Conservation (phyloP, 2,113 vertebrate genomes). For the Falcunculus frontatus region DNA sequence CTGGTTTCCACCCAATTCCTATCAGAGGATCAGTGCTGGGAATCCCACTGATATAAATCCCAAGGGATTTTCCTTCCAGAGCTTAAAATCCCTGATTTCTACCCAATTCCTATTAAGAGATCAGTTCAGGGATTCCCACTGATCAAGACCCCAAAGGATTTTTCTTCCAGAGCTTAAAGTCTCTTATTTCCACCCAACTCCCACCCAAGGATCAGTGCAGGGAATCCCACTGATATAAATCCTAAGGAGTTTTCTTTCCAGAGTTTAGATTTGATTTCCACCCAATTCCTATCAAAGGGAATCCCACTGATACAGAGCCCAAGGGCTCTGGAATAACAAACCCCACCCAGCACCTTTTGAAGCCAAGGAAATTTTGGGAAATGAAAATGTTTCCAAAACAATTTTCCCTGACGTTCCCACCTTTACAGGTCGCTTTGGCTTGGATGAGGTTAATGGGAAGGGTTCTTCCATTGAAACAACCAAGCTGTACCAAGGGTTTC, state of each 20-base stretch:
- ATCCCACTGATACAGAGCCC: background rate
- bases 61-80: background rate
- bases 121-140: background rate
- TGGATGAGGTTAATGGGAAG: background rate
- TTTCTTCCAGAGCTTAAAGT: background rate
- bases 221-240: background rate
- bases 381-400: background rate
- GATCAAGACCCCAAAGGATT: background rate
- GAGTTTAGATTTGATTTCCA: background rate
- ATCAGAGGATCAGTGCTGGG: background rate
- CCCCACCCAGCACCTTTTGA: background rate
- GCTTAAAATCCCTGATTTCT: background rate
- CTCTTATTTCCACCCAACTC: background rate
- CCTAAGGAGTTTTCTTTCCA: background rate
- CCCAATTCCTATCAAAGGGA: no score
- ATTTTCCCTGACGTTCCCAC: background rate
- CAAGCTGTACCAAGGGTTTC: background rate
- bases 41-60: background rate
- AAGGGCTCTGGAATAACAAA: background rate
- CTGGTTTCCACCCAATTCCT: background rate
- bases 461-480: background rate
- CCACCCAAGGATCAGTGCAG: background rate
- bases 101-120: background rate
- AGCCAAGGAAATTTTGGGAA: background rate
- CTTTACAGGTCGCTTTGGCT: background rate